Conservation (phyloP, 1,140 invertebrate genomes). For the Scaptomyza pallida region DNA sequence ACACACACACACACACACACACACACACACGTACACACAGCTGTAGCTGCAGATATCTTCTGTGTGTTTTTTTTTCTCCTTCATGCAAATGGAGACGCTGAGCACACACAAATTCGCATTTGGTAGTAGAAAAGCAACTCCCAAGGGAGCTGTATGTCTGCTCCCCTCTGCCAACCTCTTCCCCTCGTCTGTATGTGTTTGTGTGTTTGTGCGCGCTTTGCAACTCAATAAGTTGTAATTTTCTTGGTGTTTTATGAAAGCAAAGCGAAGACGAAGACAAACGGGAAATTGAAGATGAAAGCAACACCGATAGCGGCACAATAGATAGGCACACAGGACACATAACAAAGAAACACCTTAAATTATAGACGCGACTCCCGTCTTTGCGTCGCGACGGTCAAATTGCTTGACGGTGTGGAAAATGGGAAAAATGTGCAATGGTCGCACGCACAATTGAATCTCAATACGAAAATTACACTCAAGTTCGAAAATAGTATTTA, state of each 20-base stretch:
- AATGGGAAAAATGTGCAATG: constrained; percentile 76
- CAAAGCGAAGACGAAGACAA: constrained; percentile 26
- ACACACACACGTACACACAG: constrained; percentile 10
- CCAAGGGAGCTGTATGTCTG: constrained; percentile 46
- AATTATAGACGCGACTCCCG: no score
- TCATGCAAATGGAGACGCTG: constrained; percentile 65
- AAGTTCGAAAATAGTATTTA: no score
- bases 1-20: neutral
- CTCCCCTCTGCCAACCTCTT: neutral
- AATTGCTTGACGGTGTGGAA: constrained; percentile 59
- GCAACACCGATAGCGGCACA: constrained; percentile 64
- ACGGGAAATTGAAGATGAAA: constrained; percentile 80
- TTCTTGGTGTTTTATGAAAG: constrained; percentile 67
- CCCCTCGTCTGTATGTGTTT: constrained; percentile 4
- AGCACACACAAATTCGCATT: constrained; percentile 18
- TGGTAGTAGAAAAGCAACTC: constrained; percentile 28
- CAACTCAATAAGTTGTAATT: constrained; percentile 81
- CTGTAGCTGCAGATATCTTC: constrained; percentile 61
- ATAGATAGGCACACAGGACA: constrained; percentile 24
- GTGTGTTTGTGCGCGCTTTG: constrained; percentile 54
- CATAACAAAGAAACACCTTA: constrained; percentile 26
- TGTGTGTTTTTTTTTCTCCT: neutral
- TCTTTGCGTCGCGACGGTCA: no score
- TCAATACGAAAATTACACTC: constrained; percentile 46
- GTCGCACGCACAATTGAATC: constrained; percentile 59